Base-by-base conservation (phyloP, 2,888 invertebrate genomes). In the Idaea biselata region DNA sequence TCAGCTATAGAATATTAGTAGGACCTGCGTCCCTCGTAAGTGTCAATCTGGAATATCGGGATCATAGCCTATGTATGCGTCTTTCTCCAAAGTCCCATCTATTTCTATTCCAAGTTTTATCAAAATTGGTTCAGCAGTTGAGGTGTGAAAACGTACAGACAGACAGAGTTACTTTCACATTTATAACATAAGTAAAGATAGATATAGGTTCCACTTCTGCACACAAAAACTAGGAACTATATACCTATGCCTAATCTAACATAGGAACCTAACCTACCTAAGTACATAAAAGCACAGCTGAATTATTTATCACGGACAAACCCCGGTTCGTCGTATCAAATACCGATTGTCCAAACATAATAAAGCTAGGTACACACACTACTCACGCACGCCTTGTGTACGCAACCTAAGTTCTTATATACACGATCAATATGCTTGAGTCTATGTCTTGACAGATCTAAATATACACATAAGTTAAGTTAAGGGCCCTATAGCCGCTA, bases 361-460 rank as follows among this genome's bases (percentile, higher is more conserved):
- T 71, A 72, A 73, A 71, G 71, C 71, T 64, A 68, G 64, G 73
- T 76, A 71, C 66, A 77, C 77, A 73, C 69, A 72, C 73, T 44
- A 44, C 44, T 14, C 44, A 44, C 44, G 44, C 44, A 66, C 64
- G 62, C 66, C 63, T 65, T 71, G 69, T 62, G 66, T 70, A 70
- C 70, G 78, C 71, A 64, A 66, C 64, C 70, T 64, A 79, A 77
- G 76, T 79, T 73, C 72, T 25, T 44, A 44, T 14, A 44, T 3
- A 44, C 7, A 44, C 44, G 44, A 44, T 44, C 44, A 44, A 44
- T 44, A 44, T 44, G 8, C 44, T 44, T 44, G 44, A 44, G 44
- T 11, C 44, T 8, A 79, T 11, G 7, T 7, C 1, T 33, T 33
- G 33, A 33, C 33, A 33, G 6, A 33, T 11, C 25, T 25, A n/a